Evolutionary conservation across 2,888 invertebrate genomes (phyloP), one percentile per base, ranked within the genome.

Genomic region (Endotricha flammealis): DNA sequence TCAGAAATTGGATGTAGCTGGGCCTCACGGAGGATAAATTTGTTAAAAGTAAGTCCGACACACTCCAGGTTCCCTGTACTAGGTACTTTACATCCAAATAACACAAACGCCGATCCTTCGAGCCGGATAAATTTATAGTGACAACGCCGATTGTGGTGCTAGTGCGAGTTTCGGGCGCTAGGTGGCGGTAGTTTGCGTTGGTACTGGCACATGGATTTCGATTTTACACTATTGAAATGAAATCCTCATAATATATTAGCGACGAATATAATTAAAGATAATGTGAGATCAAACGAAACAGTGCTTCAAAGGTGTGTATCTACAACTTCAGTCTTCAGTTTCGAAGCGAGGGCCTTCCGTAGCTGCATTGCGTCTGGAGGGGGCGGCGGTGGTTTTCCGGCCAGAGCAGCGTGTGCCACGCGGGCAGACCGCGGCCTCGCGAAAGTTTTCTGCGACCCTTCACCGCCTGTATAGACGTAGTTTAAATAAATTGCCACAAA

Each of bases 301-400:
- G 6, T n/a, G 11, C 11, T 39, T 59, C 54, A 72, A 38, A 65
- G 59, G 36, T 60, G 58, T 11, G 61, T 70, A 45, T 91, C 91
- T 36, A 96, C 93, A 4, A 97, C 95, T 87, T 97, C 97, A 30
- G 92, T 89, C 72, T 94, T 94, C 32, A 97, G 88, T 54, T 94
- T 90, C 46, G 93, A 92, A 2, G 96, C 96, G 35, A 97, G 89
- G 0, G 95, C 94, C 57, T 92, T 90, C 12, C 97, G 89, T 42
- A 96, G 89, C 53, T 94, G 93, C 64, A 97, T 81, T 10, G 94
- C 91, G 49, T 89, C 89, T 0, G 88, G 81, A 0, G 78, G 64
- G 7, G 83, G 76, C 0, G 53, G 46, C 1, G 87, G 87, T 2
- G 88, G 76, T 1, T 79, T 72, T 1, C 88, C 89, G 5, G 89